phyloP scores from a whole-genome alignment of 2,888 invertebrate genomes.

The Aleiodes leptofemur region DNA sequence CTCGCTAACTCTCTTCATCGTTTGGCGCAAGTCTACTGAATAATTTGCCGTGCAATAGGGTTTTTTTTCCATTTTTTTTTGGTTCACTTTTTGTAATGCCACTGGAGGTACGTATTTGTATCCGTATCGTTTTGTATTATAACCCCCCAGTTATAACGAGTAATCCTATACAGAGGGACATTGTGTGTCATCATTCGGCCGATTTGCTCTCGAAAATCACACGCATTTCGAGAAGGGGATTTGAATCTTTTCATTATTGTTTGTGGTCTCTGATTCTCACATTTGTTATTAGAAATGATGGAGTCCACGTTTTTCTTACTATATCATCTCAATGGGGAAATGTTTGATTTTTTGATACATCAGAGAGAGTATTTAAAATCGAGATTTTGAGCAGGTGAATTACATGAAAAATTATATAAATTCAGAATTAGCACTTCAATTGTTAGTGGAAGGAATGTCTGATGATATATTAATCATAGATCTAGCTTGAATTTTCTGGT shows the following conservation, averaged over 20 bases:
- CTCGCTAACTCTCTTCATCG: constrained; percentile 39
- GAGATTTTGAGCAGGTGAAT: too few relatives aligned
- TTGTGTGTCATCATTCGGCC: constrained; percentile 27
- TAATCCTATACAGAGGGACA: constrained; percentile 25
- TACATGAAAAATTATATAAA: too few relatives aligned
- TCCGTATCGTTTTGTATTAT: constrained; percentile 35
- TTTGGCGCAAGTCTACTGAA: constrained; percentile 49
- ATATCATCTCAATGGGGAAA: too few relatives aligned
- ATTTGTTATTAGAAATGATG: not conserved
- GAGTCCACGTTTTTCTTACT: too few relatives aligned
- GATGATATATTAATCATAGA: too few relatives aligned
- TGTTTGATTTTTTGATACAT: too few relatives aligned
- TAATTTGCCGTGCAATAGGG: constrained; percentile 48
- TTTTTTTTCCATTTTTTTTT: not conserved
- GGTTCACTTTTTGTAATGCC: constrained; percentile 16
- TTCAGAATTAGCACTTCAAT: too few relatives aligned
- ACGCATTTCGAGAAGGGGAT: constrained; percentile 10
- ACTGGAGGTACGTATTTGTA: constrained; percentile 1
- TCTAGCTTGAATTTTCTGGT: too few relatives aligned
- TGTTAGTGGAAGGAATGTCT: too few relatives aligned
- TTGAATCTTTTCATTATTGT: constrained; percentile 17
- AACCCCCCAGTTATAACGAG: constrained; percentile 24
- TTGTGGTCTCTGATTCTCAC: not conserved
- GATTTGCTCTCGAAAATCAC: constrained; percentile 35
- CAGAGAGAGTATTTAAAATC: too few relatives aligned